These are phyloP conservation scores for Acanthosepion esculentum DNA, from an alignment of 2,888 invertebrate species.

Conservation along the genomic window DNA sequence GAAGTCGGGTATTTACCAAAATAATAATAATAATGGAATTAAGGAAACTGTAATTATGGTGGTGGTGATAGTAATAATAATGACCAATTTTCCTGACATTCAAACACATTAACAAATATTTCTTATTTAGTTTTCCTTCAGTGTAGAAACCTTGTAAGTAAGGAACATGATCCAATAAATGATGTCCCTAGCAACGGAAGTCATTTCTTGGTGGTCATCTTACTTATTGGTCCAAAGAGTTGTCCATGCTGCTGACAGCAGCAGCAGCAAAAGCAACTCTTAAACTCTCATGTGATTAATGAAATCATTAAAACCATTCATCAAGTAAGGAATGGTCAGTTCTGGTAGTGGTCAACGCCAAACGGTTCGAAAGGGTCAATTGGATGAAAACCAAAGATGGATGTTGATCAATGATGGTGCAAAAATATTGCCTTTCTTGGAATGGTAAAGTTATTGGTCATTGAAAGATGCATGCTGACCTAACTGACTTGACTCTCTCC, in stretches of 20 bases:
- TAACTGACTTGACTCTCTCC: not conserved
- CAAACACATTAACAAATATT: slow-evolving; percentile 2
- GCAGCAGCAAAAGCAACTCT: not conserved
- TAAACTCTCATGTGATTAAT: not conserved
- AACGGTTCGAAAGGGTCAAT: slow-evolving; percentile 33
- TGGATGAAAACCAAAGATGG: slow-evolving; percentile 33
- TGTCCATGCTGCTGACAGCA: not conserved
- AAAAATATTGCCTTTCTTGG: slow-evolving; percentile 33
- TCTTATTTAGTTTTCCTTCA: not conserved
- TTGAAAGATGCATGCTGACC: slow-evolving; percentile 21
- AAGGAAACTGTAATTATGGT: not conserved
- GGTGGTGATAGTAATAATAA: not conserved
- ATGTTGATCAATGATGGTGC: not conserved
- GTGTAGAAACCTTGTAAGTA: slow-evolving; percentile 9
- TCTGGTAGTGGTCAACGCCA: not conserved
- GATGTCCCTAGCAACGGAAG: slow-evolving; percentile 23
- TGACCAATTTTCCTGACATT: not conserved
- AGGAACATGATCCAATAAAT: slow-evolving; percentile 15
- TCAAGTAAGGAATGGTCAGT: not conserved
- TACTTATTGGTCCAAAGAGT: slow-evolving; percentile 33
- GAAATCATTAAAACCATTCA: slow-evolving; percentile 33
- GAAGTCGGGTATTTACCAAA: not conserved
- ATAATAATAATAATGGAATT: not conserved
- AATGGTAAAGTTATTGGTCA: slow-evolving; percentile 18
- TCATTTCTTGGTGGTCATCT: not conserved